Percentiles rank a stretch among this genome's conserved stretches.
phyloP scores from a whole-genome alignment of 2,888 invertebrate genomes.

The Encarsia formosa region DNA sequence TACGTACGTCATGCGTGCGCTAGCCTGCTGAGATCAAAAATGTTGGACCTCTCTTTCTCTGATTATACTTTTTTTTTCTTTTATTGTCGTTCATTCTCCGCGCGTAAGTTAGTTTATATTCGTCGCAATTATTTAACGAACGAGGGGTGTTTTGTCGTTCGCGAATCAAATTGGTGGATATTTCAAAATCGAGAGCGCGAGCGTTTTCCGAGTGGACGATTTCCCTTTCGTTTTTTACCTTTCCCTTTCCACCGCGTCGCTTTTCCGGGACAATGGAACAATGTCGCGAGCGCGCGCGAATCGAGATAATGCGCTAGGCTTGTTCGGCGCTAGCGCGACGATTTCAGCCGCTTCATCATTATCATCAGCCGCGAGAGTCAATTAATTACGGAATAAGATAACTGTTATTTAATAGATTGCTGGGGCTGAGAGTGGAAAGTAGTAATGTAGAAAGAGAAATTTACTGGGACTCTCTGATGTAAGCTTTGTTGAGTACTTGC shows the following conservation, averaged over 20 bases:
- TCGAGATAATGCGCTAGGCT: conserved; percentile 2
- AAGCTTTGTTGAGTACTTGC: too few species aligned
- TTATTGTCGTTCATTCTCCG: neutral
- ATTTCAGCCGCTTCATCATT: neutral
- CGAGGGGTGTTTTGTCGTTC: neutral
- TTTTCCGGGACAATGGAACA: conserved; percentile 45
- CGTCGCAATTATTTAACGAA: neutral
- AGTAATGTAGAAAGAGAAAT: neutral
- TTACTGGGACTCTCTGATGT: neutral
- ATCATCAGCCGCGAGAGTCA: neutral
- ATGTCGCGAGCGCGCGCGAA: conserved; percentile 5
- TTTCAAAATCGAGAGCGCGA: neutral
- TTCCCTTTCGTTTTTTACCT: neutral
- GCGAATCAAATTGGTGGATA: neutral
- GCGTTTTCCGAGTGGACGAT: neutral
- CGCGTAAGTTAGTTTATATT: neutral
- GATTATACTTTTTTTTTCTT: neutral
- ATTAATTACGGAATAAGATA: conserved; percentile 2
- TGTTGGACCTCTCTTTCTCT: neutral
- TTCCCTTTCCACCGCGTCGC: conserved; percentile 18
- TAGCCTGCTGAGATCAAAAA: neutral
- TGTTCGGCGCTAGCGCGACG: too few species aligned
- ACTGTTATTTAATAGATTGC: conserved; percentile 5
- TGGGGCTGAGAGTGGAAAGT: neutral
- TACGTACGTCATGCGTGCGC: conserved; percentile 15